Percentiles rank a stretch among this genome's conserved stretches.
phyloP scores from a whole-genome alignment of 2,113 vertebrate species.

The Nematolebias whitei region DNA sequence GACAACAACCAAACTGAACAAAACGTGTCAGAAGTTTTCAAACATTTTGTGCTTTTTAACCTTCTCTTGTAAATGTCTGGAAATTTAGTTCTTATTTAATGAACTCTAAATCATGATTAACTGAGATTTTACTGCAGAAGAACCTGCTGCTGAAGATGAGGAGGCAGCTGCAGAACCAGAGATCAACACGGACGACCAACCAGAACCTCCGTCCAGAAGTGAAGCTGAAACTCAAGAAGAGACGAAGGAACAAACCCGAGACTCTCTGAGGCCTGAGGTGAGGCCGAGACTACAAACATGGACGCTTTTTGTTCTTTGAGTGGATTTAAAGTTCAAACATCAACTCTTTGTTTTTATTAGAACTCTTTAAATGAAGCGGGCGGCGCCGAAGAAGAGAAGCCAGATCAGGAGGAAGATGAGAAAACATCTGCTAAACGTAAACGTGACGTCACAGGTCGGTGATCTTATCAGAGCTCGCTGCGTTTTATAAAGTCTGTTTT shows the following conservation, averaged over 20 bases:
- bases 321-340: no score
- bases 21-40: no score
- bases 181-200: background rate
- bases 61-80: no score
- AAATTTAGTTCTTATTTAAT: no score
- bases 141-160: background rate
- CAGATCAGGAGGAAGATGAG: background rate
- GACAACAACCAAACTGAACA: no score
- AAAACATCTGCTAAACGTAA: constrained; percentile 8
- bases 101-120: no score
- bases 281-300: background rate
- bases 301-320: background rate
- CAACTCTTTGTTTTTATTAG: background rate
- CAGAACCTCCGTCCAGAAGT: background rate
- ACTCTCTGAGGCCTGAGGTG: background rate
- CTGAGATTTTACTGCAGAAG: background rate
- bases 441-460: no score
- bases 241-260: background rate
- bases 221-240: background rate
- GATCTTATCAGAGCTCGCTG: no score
- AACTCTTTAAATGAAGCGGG: background rate
- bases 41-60: no score
- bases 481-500: no score
- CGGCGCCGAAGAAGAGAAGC: background rate
- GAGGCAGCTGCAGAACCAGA: background rate